phyloP scores from a whole-genome alignment of 2,797 vertebrate species.

The Lerista edwardsae region DNA sequence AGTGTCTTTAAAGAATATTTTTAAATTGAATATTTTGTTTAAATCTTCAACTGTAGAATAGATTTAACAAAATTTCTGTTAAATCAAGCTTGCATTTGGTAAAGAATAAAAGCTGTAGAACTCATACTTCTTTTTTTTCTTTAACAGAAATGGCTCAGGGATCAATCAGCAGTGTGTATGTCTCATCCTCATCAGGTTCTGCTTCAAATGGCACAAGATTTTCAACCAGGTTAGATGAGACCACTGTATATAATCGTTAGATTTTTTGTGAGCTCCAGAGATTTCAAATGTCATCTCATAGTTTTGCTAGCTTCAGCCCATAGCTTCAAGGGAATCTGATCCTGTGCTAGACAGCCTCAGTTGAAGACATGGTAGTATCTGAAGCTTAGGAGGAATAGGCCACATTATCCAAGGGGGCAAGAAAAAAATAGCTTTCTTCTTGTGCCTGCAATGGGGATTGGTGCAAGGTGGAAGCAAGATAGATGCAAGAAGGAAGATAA shows the following conservation, averaged over 20 bases:
- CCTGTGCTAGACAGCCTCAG: background rate
- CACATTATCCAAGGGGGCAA: background rate
- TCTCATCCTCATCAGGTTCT: conserved; percentile 89
- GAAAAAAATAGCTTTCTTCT: too few species aligned
- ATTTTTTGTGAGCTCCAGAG: background rate
- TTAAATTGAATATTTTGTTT: background rate
- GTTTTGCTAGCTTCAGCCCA: background rate
- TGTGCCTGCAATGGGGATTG: too few species aligned
- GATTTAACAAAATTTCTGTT: background rate
- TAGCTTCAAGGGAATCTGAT: background rate
- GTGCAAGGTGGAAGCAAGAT: too few species aligned
- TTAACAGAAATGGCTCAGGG: conserved; percentile 97
- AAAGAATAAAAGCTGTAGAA: background rate
- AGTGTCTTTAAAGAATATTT: background rate
- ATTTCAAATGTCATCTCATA: background rate
- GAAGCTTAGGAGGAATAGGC: background rate
- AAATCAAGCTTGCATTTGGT: background rate
- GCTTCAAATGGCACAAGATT: conserved; percentile 91
- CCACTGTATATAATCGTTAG: background rate
- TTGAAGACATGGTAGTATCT: background rate
- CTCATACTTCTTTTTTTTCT: conserved; percentile 20
- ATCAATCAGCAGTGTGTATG: conserved; percentile 92
- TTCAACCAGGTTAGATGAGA: conserved; percentile 86
- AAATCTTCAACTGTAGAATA: background rate
- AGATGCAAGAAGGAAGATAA: too few species aligned